A percentile compares a stretch with the other conserved stretches of the same genome.
Evolutionary conservation across 1,140 invertebrate species (phyloP).

Genomic region (Eurosta solidaginis): DNA sequence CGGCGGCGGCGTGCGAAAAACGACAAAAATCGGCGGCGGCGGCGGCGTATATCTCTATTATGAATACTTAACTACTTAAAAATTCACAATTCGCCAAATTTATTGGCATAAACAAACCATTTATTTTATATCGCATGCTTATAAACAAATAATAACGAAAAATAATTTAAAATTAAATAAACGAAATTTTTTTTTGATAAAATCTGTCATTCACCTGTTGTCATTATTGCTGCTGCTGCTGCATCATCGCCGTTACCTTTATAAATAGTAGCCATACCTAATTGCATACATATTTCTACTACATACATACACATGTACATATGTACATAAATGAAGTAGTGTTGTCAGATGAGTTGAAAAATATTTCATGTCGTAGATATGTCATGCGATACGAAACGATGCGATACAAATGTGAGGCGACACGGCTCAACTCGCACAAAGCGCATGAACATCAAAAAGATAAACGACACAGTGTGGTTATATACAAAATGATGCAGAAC

Average conservation of each 20-base stretch:
- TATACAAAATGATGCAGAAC: constrained; percentile 10
- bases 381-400: constrained; percentile 28
- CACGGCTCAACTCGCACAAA: constrained; percentile 22
- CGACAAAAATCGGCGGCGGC: neutral
- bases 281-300: neutral
- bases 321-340: neutral
- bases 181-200: constrained; percentile 5
- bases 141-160: neutral
- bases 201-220: constrained; percentile 25
- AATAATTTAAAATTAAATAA: neutral
- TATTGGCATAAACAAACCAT: constrained; percentile 4
- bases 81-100: neutral
- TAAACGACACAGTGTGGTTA: constrained; percentile 10
- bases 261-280: neutral
- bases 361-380: constrained; percentile 12
- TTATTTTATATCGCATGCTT: neutral
- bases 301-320: neutral
- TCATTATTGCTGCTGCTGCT: neutral
- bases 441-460: constrained; percentile 24
- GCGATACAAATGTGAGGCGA: constrained; percentile 23
- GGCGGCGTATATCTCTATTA: neutral
- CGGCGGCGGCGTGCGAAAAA: too few relatives aligned
- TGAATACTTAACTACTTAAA: neutral
- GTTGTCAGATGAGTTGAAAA: neutral
- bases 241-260: constrained; percentile 8